Evolutionary conservation across 2,888 invertebrate species (phyloP).

Genomic region (Anoncus sp.): DNA sequence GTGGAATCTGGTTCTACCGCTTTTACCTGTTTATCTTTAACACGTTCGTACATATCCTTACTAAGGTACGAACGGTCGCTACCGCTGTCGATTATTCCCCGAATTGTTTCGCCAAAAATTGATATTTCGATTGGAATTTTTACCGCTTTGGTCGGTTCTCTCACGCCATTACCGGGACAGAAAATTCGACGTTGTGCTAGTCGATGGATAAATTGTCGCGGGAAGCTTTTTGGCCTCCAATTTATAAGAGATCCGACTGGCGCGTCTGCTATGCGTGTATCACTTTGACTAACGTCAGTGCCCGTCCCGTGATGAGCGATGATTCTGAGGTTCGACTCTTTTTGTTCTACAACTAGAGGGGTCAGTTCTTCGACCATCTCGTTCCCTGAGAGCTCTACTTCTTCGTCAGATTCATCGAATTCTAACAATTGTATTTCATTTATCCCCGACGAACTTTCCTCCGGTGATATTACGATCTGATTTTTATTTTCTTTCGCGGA

Average conservation of each 20-base stretch:
- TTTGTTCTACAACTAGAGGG: too few relatives aligned
- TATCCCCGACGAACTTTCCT: background rate
- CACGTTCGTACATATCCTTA: slow-evolving; percentile 4
- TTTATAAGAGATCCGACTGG: background rate
- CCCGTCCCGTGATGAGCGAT: too few relatives aligned
- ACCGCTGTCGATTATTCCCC: slow-evolving; percentile 45
- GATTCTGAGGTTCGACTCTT: too few relatives aligned
- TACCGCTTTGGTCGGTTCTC: slow-evolving; percentile 29
- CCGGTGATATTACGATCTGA: too few relatives aligned
- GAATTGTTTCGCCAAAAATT: slow-evolving; percentile 39
- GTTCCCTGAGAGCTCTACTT: background rate
- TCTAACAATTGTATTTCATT: too few relatives aligned
- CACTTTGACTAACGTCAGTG: too few relatives aligned
- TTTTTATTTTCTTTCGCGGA: too few relatives aligned
- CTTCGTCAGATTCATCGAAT: slow-evolving; percentile 8
- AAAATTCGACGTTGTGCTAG: background rate
- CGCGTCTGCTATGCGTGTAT: too few relatives aligned
- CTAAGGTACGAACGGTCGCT: slow-evolving; percentile 33
- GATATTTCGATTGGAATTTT: slow-evolving; percentile 41
- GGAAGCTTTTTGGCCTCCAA: slow-evolving; percentile 10
- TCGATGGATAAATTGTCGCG: background rate
- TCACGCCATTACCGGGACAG: slow-evolving; percentile 14
- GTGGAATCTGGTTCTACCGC: slow-evolving; percentile 30
- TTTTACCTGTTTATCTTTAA: slow-evolving; percentile 4
- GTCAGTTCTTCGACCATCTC: background rate